These are phyloP conservation scores for Alsophila aescularia DNA, from an alignment of 2,888 invertebrate genomes.

Conservation along the genomic window DNA sequence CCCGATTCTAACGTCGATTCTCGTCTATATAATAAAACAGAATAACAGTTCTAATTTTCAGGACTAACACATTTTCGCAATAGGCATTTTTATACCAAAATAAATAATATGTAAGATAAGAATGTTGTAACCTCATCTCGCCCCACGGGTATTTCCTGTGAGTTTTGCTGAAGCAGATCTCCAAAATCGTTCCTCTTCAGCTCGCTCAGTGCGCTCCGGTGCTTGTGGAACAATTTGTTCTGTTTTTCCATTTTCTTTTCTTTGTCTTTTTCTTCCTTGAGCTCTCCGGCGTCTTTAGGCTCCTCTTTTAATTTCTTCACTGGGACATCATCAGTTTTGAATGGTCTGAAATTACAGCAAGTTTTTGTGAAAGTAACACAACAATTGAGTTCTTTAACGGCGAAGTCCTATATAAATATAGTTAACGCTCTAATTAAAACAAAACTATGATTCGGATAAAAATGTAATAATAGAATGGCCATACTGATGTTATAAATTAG, in stretches of 20 bases:
- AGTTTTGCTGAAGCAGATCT: conserved; percentile 88
- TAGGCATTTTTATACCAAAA: no score
- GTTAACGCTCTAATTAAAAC: no score
- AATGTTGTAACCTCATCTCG: conserved; percentile 84
- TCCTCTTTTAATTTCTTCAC: conserved; percentile 89
- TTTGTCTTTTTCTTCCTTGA: conserved; percentile 76
- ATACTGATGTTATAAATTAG: no score
- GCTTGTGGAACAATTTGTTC: conserved; percentile 83
- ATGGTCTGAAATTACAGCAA: conserved; percentile 48
- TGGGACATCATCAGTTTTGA: conserved; percentile 82
- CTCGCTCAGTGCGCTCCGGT: conserved; percentile 61
- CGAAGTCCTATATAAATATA: no score
- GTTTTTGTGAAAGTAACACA: no score
- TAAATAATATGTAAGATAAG: background rate
- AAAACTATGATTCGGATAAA: no score
- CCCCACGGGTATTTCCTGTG: conserved; percentile 88
- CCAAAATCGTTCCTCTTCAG: conserved; percentile 86
- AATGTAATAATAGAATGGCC: no score
- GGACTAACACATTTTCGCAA: no score
- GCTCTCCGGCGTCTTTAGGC: conserved; percentile 80
- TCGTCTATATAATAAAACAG: no score
- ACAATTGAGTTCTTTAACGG: no score
- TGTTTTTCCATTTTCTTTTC: conserved; percentile 88
- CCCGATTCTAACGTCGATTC: no score
- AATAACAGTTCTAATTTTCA: no score